Evolutionary conservation across 2,888 invertebrate genomes (phyloP), one percentile per base, ranked within the genome.

Genomic region (Argynnis bischoffii): DNA sequence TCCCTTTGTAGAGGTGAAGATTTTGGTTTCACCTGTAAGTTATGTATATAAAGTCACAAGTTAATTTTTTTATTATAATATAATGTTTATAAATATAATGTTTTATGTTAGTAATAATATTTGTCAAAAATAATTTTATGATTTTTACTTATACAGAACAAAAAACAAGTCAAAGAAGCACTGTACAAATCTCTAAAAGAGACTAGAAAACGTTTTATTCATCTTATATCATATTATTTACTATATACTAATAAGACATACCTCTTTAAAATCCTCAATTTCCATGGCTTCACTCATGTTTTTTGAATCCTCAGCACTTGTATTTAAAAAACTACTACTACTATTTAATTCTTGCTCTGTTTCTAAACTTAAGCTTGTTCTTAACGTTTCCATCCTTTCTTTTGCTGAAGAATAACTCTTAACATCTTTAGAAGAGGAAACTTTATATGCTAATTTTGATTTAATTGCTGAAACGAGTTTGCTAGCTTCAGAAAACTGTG

Each of bases 401-500:
- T 81, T 86, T 0, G 89, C 90, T 0, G 85, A 79, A 0, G 70
- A 60, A 77, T 76, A 87, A 11, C 71, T 77, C 54, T 75, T 78
- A 0, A 78, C 55, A 18, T 78, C 79, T n/a, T 87, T 86, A 50
- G 82, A 84, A 47, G 76, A 67, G 3, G 80, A 73, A 15, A 77
- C 79, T 77, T 86, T 89, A 60, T 86, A 86, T 2, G 82, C 82
- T 48, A 92, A 72, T 66, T 89, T 92, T 0, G 91, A 90, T 76
- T 92, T 92, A 3, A 92, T 92, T 2, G 91, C 90, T 0, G 90
- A 89, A 35, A 92, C 82, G 35, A 92, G 78, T 76, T 92, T 89
- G 68, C 84, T 91, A 1, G 92, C 92, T 78, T 91, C 88, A 0
- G 88, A 90, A 75, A 92, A 92, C 77, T 92, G 92, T 13, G 92